phyloP scores from a whole-genome alignment of 2,797 vertebrate species.

The Trachurus trachurus region DNA sequence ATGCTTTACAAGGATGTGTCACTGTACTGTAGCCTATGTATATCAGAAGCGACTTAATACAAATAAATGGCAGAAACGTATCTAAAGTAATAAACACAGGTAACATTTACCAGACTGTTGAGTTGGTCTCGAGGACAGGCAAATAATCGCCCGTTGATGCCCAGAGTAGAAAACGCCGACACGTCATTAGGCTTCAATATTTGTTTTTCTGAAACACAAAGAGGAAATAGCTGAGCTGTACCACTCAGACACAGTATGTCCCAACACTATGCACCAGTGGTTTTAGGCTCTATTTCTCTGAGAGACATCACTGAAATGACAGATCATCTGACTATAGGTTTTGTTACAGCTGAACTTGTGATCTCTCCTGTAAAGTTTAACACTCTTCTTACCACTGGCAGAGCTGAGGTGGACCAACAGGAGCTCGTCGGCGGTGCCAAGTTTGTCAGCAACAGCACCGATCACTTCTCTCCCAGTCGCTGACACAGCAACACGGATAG shows the following conservation, averaged over 20 bases:
- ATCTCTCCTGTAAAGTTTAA: background rate
- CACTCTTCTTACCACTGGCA: constrained; percentile 88
- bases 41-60: background rate
- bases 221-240: background rate
- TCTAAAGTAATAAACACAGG: background rate
- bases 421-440: constrained; percentile 92
- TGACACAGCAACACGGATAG: constrained; percentile 91
- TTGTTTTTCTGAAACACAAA: constrained; percentile 90
- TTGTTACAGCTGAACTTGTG: background rate
- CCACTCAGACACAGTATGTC: too few relatives aligned
- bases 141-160: constrained; percentile 94
- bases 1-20: background rate
- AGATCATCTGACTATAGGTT: background rate
- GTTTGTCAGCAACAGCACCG: constrained; percentile 91
- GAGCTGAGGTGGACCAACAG: constrained; percentile 94
- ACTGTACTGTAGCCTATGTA: background rate
- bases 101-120: constrained; percentile 87
- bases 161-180: constrained; percentile 96
- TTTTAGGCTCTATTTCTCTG: background rate
- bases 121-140: constrained; percentile 94
- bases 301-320: background rate
- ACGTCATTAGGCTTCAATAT: constrained; percentile 95
- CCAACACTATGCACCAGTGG: background rate
- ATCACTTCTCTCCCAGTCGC: constrained; percentile 93
- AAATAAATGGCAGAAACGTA: background rate